Percentiles rank a stretch among this genome's conserved stretches.
Conservation (phyloP, 2,113 vertebrate genomes). For the Plestiodon gilberti region DNA sequence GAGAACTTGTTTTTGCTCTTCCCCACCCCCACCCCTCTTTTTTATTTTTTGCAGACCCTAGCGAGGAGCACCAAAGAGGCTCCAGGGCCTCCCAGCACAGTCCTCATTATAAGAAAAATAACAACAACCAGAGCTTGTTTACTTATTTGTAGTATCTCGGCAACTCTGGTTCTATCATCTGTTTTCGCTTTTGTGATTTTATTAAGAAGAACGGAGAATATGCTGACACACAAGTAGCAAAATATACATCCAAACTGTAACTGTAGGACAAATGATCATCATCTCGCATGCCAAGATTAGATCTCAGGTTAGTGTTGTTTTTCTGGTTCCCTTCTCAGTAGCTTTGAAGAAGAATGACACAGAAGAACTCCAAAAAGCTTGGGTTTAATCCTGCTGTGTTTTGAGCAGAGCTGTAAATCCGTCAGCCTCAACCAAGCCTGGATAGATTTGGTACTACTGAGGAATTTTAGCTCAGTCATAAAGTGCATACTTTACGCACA, state of each 20-base stretch:
- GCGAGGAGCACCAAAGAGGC: constrained; percentile 49
- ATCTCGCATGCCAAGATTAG: constrained; percentile 45
- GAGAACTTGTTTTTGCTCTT: constrained; percentile 19
- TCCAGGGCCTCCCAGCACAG: constrained; percentile 65
- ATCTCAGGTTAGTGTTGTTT: neutral
- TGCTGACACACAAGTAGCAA: constrained; percentile 72
- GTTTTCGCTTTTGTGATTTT: constrained; percentile 79
- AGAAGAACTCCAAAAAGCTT: neutral
- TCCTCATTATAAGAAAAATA: constrained; percentile 71
- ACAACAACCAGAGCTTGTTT: constrained; percentile 68
- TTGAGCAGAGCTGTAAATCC: neutral
- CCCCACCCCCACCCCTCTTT: neutral
- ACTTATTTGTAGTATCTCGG: constrained; percentile 73
- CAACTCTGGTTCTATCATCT: constrained; percentile 76
- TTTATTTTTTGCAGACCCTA: constrained; percentile 42
- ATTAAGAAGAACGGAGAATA: constrained; percentile 73
- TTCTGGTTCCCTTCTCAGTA: constrained; percentile 2
- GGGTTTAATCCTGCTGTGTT: neutral
- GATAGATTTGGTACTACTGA: neutral
- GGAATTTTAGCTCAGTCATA: too few species aligned
- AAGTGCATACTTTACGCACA: too few species aligned
- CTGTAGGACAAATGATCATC: constrained; percentile 64
- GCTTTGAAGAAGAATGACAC: neutral
- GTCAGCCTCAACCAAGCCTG: neutral
- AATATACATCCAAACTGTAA: constrained; percentile 62